Evolutionary conservation across 2,113 vertebrate genomes (phyloP), one percentile per base, ranked within the genome.

Genomic region (Aviceda subcristata): DNA sequence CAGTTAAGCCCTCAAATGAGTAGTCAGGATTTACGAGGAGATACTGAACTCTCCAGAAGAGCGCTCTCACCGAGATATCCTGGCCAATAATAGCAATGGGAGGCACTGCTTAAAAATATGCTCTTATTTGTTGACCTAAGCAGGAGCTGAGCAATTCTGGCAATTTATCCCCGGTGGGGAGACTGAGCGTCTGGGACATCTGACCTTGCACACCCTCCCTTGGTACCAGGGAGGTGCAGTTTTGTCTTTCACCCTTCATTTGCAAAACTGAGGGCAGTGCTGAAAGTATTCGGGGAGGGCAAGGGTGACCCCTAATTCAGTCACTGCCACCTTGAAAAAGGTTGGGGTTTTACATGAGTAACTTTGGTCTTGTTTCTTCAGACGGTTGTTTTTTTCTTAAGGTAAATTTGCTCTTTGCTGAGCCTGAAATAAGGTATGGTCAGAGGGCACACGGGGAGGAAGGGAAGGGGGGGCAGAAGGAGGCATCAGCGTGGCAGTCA

Each of bases 361-460:
- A 76, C 9, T 59, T 73, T 39, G 30, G 15, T 72, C 30, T 80
- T 69, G 3, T 69, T 90, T 90, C 57, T 90, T 93, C 34, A 62
- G 68, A 29, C 10, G 15, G 29, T 1, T 91, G 26, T n/a, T n/a
- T 73, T 62, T 69, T 76, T 24, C 39, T 84, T 45, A 48, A 29
- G 27, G 57, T 73, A 55, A 78, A 71, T 86, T 76, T 76, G 21
- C 27, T 48, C 30, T 90, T 77, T 36, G 24, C 43, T 73, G 74
- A 63, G 53, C 15, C 41, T 66, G 36, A 73, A 86, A 48, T 57
- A 38, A 57, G 8, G 12, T 46, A 34, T 19, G 24, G 55, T 56
- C 50, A 71, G 51, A 0, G 4, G 45, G 30, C 3, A 1, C 15
- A 4, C 0, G 0, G 32, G 43, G 53, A 93, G 62, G 45, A 86